phyloP scores from a whole-genome alignment of 2,113 vertebrate genomes.

The Platichthys stellatus region DNA sequence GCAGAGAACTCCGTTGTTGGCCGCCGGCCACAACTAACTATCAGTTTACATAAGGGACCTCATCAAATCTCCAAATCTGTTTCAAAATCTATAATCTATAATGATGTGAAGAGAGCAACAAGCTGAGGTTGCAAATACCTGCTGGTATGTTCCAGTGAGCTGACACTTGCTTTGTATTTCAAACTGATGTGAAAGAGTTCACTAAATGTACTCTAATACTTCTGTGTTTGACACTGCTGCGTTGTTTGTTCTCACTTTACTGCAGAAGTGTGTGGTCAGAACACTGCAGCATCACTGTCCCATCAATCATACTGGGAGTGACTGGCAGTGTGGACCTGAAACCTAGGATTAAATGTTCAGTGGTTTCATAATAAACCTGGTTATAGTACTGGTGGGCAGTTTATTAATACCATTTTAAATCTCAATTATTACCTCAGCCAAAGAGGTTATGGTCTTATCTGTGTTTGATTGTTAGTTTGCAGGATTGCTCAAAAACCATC shows the following conservation, averaged over 20 bases:
- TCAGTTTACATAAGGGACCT: slow-evolving; percentile 10
- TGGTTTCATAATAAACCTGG: too few species aligned
- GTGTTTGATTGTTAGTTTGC: too few species aligned
- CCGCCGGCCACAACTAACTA: slow-evolving; percentile 16
- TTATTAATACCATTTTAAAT: too few species aligned
- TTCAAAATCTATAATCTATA: neutral
- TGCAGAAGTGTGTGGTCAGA: neutral
- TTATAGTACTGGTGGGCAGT: too few species aligned
- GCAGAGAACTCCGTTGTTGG: neutral
- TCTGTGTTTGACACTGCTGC: too few species aligned
- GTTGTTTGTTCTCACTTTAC: too few species aligned
- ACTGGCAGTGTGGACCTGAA: too few species aligned
- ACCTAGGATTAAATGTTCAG: too few species aligned
- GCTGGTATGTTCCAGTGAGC: neutral
- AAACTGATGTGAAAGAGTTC: neutral
- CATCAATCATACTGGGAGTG: too few species aligned
- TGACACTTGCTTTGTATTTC: neutral
- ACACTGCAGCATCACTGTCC: neutral
- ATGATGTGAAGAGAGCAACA: neutral
- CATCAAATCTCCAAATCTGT: neutral
- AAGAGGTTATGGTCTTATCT: too few species aligned
- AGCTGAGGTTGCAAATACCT: neutral
- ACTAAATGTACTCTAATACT: neutral
- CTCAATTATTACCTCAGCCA: too few species aligned
- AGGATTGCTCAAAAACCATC: too few species aligned